Evolutionary conservation across 2,797 vertebrate genomes (phyloP).

Genomic region (Spinibarbus caldwelli): DNA sequence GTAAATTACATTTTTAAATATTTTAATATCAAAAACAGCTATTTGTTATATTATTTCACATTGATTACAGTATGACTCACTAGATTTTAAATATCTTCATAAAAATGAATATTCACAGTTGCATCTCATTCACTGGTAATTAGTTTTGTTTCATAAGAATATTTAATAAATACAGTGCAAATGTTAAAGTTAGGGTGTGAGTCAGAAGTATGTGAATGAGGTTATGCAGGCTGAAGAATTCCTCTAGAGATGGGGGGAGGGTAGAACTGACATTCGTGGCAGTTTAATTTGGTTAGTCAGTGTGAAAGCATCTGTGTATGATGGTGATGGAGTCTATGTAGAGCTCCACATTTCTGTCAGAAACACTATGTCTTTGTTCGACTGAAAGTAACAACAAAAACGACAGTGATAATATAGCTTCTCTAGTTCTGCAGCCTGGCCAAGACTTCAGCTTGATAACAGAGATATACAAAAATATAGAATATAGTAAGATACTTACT

Average conservation of each 20-base stretch:
- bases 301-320: slow-evolving; percentile 32
- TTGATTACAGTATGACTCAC: background rate
- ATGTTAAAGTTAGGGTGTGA: slow-evolving; percentile 5
- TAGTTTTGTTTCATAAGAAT: background rate
- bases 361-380: slow-evolving; percentile 31
- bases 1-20: background rate
- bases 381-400: slow-evolving; percentile 19
- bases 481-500: background rate
- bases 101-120: background rate
- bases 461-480: background rate
- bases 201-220: slow-evolving; percentile 19
- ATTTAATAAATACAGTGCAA: background rate
- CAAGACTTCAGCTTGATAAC: background rate
- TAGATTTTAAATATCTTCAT: background rate
- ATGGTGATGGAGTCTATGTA: slow-evolving; percentile 21
- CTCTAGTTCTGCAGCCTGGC: background rate
- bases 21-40: background rate
- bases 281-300: slow-evolving; percentile 44
- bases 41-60: background rate
- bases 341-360: slow-evolving; percentile 18
- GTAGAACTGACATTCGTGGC: slow-evolving; percentile 28
- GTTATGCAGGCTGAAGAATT: slow-evolving; percentile 26
- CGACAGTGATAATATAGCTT: background rate
- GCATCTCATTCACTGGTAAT: background rate
- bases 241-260: background rate